phyloP scores from a whole-genome alignment of 1,140 invertebrate genomes.

The Mycetomoellerius zeteki region DNA sequence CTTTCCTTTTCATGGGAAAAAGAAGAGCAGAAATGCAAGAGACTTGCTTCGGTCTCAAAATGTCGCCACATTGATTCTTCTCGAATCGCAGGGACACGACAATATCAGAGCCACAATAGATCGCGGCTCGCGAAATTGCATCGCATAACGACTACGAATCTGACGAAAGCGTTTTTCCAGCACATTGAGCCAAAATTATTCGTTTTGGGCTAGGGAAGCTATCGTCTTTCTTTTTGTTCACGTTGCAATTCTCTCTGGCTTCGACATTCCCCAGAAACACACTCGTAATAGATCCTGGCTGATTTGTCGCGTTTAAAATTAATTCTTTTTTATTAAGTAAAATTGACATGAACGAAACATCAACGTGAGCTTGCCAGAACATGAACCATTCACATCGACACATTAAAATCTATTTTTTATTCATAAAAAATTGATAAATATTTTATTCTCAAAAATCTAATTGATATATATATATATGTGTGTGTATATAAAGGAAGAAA shows the following conservation, averaged over 20 bases:
- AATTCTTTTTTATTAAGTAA: conserved; percentile 1
- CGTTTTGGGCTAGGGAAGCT: conserved; percentile 27
- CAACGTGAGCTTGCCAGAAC: not conserved
- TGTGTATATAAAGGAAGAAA: no score
- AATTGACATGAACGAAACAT: not conserved
- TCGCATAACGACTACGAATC: conserved; percentile 17
- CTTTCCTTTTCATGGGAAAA: not conserved
- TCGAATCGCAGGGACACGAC: not conserved
- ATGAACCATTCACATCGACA: not conserved
- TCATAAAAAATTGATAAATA: not conserved
- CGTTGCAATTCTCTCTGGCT: not conserved
- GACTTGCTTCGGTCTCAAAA: conserved; percentile 20
- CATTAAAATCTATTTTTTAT: not conserved
- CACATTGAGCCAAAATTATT: conserved; percentile 51
- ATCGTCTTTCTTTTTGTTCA: conserved; percentile 8
- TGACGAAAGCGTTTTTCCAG: conserved; percentile 42
- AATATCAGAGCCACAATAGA: conserved; percentile 36
- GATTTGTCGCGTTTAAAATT: conserved; percentile 9
- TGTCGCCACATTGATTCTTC: conserved; percentile 5
- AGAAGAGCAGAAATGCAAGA: not conserved
- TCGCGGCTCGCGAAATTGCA: conserved; percentile 47
- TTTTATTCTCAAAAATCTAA: not conserved
- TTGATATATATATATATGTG: no score
- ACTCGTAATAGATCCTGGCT: not conserved
- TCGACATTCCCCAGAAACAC: not conserved